Evolutionary conservation across 2,113 vertebrate species (phyloP).

Genomic region (Eupsittula cactorum): DNA sequence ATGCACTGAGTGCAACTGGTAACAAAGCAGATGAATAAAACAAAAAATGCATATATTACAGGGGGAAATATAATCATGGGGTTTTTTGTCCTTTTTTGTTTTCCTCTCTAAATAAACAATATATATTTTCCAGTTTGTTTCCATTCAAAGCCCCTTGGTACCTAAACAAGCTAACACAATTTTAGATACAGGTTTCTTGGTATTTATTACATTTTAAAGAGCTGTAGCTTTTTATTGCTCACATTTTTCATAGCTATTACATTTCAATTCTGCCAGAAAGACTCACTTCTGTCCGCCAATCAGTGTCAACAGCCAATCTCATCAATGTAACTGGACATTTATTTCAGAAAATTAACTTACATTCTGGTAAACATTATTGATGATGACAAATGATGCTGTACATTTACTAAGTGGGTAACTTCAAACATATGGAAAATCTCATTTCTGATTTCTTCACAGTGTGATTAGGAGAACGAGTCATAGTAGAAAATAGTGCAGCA

Average conservation of each 20-base stretch:
- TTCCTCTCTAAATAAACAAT: neutral
- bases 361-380: slow-evolving; percentile 33
- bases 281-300: slow-evolving; percentile 43
- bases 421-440: slow-evolving; percentile 51
- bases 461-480: neutral
- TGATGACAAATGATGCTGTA: slow-evolving; percentile 50
- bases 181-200: slow-evolving; percentile 1
- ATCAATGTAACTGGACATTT: slow-evolving; percentile 47
- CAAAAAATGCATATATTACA: neutral
- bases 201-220: slow-evolving; percentile 44
- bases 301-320: slow-evolving; percentile 57
- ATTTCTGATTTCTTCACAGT: slow-evolving; percentile 19
- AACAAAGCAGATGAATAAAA: neutral
- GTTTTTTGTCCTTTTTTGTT: neutral
- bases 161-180: neutral
- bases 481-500: neutral
- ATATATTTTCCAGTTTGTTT: neutral
- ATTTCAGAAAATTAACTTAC: slow-evolving; percentile 51
- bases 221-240: slow-evolving; percentile 4
- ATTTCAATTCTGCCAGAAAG: slow-evolving; percentile 36
- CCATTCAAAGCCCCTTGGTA: neutral
- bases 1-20: neutral
- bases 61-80: accelerated
- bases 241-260: slow-evolving; percentile 26
- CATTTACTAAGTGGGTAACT: slow-evolving; percentile 31